phyloP scores from a whole-genome alignment of 35 echinoderm and acorn worm species.

The Diadema setosum region DNA sequence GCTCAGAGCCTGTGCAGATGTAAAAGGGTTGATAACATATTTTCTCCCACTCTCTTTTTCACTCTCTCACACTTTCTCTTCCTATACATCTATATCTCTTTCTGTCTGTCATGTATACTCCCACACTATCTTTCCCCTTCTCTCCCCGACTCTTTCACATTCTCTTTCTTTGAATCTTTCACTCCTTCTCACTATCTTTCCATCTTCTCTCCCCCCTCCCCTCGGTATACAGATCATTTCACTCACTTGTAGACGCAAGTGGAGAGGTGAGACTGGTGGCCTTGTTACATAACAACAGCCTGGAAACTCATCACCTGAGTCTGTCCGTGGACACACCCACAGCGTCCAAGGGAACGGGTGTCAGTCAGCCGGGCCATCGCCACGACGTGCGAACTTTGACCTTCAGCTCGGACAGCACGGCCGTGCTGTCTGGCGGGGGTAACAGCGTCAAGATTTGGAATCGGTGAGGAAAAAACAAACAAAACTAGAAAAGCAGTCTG shows the following conservation, averaged over 20 bases:
- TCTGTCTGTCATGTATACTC: too few species aligned
- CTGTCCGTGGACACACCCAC: conserved; percentile 25
- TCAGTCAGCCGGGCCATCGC: conserved; percentile 66
- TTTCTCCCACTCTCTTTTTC: too few species aligned
- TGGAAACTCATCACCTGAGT: conserved; percentile 44
- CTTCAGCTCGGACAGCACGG: conserved; percentile 94
- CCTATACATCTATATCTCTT: too few species aligned
- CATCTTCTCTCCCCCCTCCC: too few species aligned
- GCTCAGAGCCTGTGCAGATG: too few species aligned
- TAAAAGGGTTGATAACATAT: too few species aligned
- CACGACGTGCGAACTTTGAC: conserved; percentile 79
- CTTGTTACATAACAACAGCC: conserved; percentile 77
- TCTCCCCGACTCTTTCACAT: too few species aligned
- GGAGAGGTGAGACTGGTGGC: conserved; percentile 32
- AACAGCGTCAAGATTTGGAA: conserved; percentile 94
- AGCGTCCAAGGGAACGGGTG: neutral
- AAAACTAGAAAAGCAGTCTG: too few species aligned
- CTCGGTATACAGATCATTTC: conserved; percentile 93
- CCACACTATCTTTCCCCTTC: too few species aligned
- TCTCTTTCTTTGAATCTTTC: too few species aligned
- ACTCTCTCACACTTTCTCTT: too few species aligned
- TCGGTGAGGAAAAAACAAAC: conserved; percentile 71
- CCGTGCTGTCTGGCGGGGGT: conserved; percentile 75
- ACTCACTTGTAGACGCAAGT: conserved; percentile 26
- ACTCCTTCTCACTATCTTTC: too few species aligned